A percentile compares a stretch with the other conserved stretches of the same genome.
These are phyloP conservation scores for Tretioscincus oriximinensis DNA, from an alignment of 2,113 vertebrate species.

Conservation along the genomic window DNA sequence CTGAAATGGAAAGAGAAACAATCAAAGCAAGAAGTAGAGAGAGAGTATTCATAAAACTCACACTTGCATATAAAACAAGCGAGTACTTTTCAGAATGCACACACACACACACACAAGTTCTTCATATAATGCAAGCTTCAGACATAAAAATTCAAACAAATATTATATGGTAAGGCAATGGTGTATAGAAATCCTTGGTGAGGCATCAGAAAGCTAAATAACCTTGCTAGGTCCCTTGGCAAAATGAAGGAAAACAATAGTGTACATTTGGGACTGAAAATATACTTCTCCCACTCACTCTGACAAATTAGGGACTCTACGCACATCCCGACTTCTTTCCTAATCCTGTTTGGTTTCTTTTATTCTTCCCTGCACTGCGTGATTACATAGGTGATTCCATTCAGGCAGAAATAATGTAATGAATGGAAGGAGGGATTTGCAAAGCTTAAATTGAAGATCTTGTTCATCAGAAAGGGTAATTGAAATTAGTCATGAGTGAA, in stretches of 20 bases:
- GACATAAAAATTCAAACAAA: not conserved
- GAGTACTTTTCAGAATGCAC: not conserved
- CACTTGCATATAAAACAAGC: rapidly evolving
- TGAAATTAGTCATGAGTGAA: not conserved
- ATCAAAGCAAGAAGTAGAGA: not conserved
- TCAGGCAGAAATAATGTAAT: not conserved
- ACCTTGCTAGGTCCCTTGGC: no score
- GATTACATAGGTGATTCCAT: not conserved
- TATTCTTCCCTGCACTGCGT: not conserved
- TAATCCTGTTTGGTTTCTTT: not conserved
- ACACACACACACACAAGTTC: not conserved
- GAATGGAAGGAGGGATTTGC: not conserved
- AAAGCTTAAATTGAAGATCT: not conserved
- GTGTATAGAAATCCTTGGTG: not conserved
- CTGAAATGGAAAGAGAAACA: not conserved
- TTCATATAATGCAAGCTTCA: not conserved
- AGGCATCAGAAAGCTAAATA: no score
- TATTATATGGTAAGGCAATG: not conserved
- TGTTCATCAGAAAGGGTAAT: not conserved
- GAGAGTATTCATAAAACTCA: not conserved
- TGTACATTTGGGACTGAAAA: no score
- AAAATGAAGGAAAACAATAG: no score
- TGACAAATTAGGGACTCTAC: no score
- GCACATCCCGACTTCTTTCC: not conserved
- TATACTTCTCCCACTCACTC: no score